Conservation (phyloP, 1,140 invertebrate genomes). For the Diorhabda elongata region DNA sequence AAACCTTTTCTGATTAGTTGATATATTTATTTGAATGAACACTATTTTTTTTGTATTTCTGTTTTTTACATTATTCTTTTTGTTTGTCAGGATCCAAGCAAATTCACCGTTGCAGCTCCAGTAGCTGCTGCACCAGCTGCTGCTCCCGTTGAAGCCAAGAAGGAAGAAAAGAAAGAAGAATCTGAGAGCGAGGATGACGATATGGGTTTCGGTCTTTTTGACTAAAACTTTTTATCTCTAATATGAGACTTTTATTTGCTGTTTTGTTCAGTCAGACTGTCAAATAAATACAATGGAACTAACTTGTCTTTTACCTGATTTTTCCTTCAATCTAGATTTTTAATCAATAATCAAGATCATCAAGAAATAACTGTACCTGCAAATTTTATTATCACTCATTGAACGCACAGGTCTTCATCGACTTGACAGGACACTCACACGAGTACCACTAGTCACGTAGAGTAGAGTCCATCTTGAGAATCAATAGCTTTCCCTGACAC, state of each 20-base stretch:
- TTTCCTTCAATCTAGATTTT: no score
- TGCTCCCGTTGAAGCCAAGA: conserved; percentile 56
- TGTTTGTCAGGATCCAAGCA: conserved; percentile 74
- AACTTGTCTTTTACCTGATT: conserved; percentile 7
- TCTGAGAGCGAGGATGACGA: conserved; percentile 80
- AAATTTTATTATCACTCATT: no score
- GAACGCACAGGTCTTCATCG: not conserved
- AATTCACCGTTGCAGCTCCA: conserved; percentile 72
- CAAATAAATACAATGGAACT: conserved; percentile 26
- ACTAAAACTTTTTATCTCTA: conserved; percentile 57
- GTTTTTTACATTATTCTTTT: not conserved
- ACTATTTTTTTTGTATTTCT: not conserved
- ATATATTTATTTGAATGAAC: no score
- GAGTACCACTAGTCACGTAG: not conserved
- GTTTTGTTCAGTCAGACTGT: conserved; percentile 36
- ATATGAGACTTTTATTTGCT: conserved; percentile 18
- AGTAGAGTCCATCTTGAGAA: not conserved
- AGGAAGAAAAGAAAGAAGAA: conserved; percentile 76
- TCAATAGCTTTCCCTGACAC: not conserved
- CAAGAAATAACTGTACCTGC: no score
- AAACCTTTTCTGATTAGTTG: conserved; percentile 25
- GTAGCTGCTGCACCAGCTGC: conserved; percentile 59
- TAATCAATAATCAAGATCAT: no score
- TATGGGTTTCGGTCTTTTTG: conserved; percentile 96
- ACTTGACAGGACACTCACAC: not conserved